phyloP scores from a whole-genome alignment of 2,797 vertebrate species.

The Mycteria americana region DNA sequence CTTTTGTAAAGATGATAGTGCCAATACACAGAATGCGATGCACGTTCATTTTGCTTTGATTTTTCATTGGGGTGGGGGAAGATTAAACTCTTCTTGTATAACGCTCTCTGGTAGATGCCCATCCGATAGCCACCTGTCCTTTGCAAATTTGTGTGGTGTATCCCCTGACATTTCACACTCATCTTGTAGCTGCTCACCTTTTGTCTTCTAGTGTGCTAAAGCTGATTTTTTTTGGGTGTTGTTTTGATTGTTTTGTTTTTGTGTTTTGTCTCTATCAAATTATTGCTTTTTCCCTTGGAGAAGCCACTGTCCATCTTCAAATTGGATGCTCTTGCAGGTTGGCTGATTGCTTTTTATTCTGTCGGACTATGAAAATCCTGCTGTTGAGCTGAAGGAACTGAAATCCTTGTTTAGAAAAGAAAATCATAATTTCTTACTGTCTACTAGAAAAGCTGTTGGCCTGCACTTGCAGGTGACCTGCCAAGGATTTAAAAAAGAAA shows the following conservation, averaged over 20 bases:
- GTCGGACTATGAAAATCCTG: not conserved
- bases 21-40: not conserved
- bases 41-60: not conserved
- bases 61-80: not conserved
- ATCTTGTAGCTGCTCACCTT: not conserved
- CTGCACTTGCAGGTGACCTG: constrained; percentile 16
- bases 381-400: constrained; percentile 7
- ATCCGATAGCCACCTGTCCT: not conserved
- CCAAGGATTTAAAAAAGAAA: constrained; percentile 51
- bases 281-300: not conserved
- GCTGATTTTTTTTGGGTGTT: not conserved
- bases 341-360: constrained; percentile 18
- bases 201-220: not conserved
- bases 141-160: too few species aligned
- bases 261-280: not conserved
- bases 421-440: constrained; percentile 25
- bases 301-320: not conserved
- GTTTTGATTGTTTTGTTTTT: not conserved
- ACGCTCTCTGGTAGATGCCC: accelerated
- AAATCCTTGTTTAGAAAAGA: constrained; percentile 49
- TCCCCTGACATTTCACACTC: not conserved
- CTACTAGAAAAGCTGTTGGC: constrained; percentile 24
- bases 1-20: not conserved
- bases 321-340: not conserved
- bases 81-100: not conserved